Conservation (phyloP, 1,140 invertebrate genomes). For the Temnothorax curvispinosus region DNA sequence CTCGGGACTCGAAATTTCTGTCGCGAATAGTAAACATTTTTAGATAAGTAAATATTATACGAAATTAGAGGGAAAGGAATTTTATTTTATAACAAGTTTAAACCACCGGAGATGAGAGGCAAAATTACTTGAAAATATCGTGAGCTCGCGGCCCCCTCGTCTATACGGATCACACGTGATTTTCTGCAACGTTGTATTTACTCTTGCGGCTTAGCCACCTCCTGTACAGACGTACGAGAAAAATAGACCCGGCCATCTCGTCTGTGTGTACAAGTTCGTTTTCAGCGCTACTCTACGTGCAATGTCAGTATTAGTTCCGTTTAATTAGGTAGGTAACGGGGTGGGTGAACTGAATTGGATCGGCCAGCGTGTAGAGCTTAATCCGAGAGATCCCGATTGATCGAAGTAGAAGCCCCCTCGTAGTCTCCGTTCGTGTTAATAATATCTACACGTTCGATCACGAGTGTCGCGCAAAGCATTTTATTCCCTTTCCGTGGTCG, state of each 20-base stretch:
- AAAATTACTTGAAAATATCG: not conserved
- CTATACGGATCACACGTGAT: constrained; percentile 3
- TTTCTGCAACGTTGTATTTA: constrained; percentile 49
- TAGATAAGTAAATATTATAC: not conserved
- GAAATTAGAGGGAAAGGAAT: not conserved
- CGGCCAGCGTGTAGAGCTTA: constrained; percentile 75
- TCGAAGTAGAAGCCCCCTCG: constrained; percentile 62
- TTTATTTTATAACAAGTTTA: not conserved
- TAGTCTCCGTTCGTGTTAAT: constrained; percentile 72
- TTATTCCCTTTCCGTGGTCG: not conserved
- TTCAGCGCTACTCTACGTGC: constrained; percentile 67
- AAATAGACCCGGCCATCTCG: constrained; percentile 16
- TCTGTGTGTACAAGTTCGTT: constrained; percentile 53
- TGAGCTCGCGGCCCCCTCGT: not conserved
- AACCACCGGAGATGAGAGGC: not conserved
- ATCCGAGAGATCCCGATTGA: constrained; percentile 78
- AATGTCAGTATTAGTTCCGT: constrained; percentile 76
- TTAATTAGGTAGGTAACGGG: constrained; percentile 78
- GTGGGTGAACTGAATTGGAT: constrained; percentile 70
- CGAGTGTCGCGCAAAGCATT: constrained; percentile 57
- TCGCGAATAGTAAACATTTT: not conserved
- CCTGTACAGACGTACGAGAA: constrained; percentile 28
- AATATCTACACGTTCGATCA: constrained; percentile 77
- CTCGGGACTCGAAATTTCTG: not conserved
- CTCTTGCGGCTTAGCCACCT: not conserved